Conservation (phyloP, 92 coral and sea anemone species). For the Palythoa caribaeorum region DNA sequence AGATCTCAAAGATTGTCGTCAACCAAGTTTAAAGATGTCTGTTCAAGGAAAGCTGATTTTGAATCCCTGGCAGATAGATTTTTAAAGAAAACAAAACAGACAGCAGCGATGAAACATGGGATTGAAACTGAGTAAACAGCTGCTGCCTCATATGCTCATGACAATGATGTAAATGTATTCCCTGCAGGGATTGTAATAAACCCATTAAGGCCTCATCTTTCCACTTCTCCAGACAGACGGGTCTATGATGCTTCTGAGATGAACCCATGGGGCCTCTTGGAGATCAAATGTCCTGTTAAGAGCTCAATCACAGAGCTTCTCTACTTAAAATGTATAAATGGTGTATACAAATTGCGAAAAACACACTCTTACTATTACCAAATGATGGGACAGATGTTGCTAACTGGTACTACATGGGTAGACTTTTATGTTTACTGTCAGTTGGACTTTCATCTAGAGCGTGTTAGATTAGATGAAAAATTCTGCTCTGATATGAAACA, state of each 20-base stretch:
- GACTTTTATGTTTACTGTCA: conserved; percentile 42
- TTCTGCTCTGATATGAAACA: neutral
- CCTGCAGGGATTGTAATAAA: conserved; percentile 38
- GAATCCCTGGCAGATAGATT: conserved; percentile 20
- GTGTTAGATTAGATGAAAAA: conserved; percentile 9
- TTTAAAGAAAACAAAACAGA: conserved; percentile 52
- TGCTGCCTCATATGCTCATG: conserved; percentile 44
- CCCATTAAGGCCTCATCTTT: conserved; percentile 43
- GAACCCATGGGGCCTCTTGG: conserved; percentile 46
- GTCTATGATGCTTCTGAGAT: conserved; percentile 33
- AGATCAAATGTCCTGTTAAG: conserved; percentile 45
- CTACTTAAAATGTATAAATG: conserved; percentile 26
- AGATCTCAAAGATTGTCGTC: conserved; percentile 29
- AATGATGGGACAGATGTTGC: conserved; percentile 42
- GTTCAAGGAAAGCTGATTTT: conserved; percentile 8
- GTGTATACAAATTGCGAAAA: conserved; percentile 18
- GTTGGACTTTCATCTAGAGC: conserved; percentile 42
- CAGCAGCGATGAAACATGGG: conserved; percentile 58
- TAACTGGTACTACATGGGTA: conserved; percentile 36
- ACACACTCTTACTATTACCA: conserved; percentile 51
- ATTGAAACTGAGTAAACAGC: conserved; percentile 47
- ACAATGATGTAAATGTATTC: conserved; percentile 17
- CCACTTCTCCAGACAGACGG: conserved; percentile 40
- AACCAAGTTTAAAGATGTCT: conserved; percentile 46
- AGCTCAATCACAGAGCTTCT: conserved; percentile 43